Conservation (phyloP, 2,888 invertebrate genomes). For the Ormyrus pomaceus region DNA sequence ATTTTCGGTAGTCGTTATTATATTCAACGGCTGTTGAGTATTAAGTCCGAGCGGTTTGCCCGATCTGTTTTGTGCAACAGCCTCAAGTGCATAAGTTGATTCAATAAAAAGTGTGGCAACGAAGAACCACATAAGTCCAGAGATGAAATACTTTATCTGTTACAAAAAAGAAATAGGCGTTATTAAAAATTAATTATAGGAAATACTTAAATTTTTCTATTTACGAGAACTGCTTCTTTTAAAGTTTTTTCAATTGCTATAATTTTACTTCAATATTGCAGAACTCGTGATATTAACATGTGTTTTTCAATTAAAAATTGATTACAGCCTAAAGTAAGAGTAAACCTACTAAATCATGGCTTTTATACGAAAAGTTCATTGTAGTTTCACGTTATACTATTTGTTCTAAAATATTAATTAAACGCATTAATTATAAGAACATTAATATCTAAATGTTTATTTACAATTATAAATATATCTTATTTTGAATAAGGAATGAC, state of each 20-base stretch:
- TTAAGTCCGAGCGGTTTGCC: conserved; percentile 5
- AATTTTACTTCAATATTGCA: no score
- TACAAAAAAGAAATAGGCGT: conserved; percentile 39
- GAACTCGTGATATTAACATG: no score
- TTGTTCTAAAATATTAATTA: neutral
- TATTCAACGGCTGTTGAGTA: conserved; percentile 10
- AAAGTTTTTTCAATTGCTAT: no score
- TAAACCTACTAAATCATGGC: conserved; percentile 50
- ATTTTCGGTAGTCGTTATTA: conserved; percentile 19
- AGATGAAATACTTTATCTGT: conserved; percentile 51
- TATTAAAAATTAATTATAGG: no score
- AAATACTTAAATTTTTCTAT: no score
- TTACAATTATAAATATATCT: no score
- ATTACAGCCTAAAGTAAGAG: no score
- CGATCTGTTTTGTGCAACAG: conserved; percentile 26
- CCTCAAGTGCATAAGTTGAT: conserved; percentile 19
- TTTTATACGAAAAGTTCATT: conserved; percentile 54
- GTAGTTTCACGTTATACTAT: neutral
- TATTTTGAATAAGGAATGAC: no score
- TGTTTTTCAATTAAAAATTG: no score
- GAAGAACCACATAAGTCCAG: conserved; percentile 43
- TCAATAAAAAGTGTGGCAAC: conserved; percentile 20
- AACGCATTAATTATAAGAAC: neutral
- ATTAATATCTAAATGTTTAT: no score
- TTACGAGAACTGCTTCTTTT: no score